These are phyloP conservation scores for Gonioctena quinquepunctata DNA, from an alignment of 1,140 invertebrate species.

Conservation along the genomic window DNA sequence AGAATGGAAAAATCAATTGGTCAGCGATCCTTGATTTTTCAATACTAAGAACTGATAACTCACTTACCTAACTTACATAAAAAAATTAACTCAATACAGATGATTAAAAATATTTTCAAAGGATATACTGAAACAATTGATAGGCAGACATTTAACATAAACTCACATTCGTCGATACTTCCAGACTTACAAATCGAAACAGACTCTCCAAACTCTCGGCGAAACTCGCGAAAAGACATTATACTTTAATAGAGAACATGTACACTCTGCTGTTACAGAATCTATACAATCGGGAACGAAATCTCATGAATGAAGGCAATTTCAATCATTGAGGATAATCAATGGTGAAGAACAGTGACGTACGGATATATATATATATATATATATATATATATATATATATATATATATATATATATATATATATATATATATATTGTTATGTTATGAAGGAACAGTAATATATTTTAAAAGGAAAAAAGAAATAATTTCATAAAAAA, in stretches of 20 bases:
- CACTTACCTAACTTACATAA: too few relatives aligned
- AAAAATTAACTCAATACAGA: too few relatives aligned
- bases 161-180: too few relatives aligned
- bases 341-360: neutral
- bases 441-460: neutral
- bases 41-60: too few relatives aligned
- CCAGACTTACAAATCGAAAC: neutral
- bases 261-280: neutral
- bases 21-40: too few relatives aligned
- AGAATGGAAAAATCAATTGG: too few relatives aligned
- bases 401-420: neutral
- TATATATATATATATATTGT: neutral
- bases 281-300: neutral
- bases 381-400: neutral
- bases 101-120: too few relatives aligned
- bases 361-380: neutral
- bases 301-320: neutral
- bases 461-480: neutral
- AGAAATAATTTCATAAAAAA: neutral
- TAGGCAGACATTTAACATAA: too few relatives aligned
- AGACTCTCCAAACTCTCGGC: neutral
- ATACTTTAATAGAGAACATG: neutral
- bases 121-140: too few relatives aligned
- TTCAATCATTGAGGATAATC: too few relatives aligned
- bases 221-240: neutral